A percentile compares a stretch with the other conserved stretches of the same genome.
These are phyloP conservation scores for Agonopterix arenella DNA, from an alignment of 2,888 invertebrate species.

Conservation along the genomic window DNA sequence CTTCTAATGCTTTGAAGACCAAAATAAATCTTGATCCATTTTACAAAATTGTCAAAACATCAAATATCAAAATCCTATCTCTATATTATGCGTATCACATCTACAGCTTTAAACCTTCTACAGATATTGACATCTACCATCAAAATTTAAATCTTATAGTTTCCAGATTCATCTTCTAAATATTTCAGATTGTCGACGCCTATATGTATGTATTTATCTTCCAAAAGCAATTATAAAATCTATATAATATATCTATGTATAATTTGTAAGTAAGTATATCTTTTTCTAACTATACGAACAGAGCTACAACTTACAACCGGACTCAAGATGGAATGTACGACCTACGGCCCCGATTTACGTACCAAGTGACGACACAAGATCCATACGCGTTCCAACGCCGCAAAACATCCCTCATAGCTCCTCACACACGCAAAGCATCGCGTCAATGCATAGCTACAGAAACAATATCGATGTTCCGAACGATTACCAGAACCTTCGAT, in stretches of 20 bases:
- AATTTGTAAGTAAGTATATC: constrained; percentile 7
- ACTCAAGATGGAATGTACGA: constrained; percentile 63
- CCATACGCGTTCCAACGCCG: constrained; percentile 53
- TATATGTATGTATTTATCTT: constrained; percentile 5
- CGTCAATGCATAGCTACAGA: constrained; percentile 74
- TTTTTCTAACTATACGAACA: constrained; percentile 42
- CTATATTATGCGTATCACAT: constrained; percentile 55
- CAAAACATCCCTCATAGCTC: constrained; percentile 67
- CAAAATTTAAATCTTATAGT: constrained; percentile 4
- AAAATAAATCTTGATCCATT: constrained; percentile 28
- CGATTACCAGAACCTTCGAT: constrained; percentile 70
- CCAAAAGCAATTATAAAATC: constrained; percentile 5
- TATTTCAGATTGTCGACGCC: constrained; percentile 14
- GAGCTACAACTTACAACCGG: constrained; percentile 72
- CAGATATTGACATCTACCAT: constrained; percentile 14
- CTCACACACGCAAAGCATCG: constrained; percentile 71
- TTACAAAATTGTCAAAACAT: constrained; percentile 23
- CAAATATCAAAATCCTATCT: constrained; percentile 62
- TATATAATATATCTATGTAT: constrained; percentile 6
- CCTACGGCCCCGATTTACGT: constrained; percentile 72
- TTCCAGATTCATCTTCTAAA: constrained; percentile 7
- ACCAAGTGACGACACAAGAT: constrained; percentile 57
- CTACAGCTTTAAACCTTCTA: constrained; percentile 14
- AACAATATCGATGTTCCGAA: constrained; percentile 68
- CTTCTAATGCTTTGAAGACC: constrained; percentile 15